These are phyloP conservation scores for Psix sp. DNA, from an alignment of 1,140 invertebrate genomes.

Conservation along the genomic window DNA sequence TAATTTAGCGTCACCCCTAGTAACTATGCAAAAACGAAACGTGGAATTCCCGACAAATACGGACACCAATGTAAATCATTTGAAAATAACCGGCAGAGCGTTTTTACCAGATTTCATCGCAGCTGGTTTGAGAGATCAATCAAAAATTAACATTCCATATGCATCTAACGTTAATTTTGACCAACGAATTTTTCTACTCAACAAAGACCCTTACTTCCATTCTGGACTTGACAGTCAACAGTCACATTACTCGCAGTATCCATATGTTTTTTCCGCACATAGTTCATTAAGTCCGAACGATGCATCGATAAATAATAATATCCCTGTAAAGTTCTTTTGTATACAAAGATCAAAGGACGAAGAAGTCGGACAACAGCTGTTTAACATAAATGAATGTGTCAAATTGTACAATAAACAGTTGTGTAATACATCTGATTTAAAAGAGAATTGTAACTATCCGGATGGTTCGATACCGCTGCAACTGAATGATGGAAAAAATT, in stretches of 20 bases:
- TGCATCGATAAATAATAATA: constrained; percentile 1
- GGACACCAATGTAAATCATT: not conserved
- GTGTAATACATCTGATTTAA: constrained; percentile 26
- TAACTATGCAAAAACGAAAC: not conserved
- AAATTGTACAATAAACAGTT: constrained; percentile 47
- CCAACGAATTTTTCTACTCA: constrained; percentile 27
- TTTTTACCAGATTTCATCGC: not conserved
- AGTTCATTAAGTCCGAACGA: constrained; percentile 10
- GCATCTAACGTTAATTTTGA: constrained; percentile 51
- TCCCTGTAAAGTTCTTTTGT: constrained; percentile 11
- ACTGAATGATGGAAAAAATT: constrained; percentile 10
- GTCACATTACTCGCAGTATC: constrained; percentile 10
- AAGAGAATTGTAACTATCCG: constrained; percentile 12
- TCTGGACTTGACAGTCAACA: constrained; percentile 3
- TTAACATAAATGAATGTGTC: constrained; percentile 54
- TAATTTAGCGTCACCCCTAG: not conserved
- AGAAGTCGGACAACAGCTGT: constrained; percentile 20
- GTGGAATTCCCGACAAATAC: not conserved
- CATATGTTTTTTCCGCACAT: constrained; percentile 20
- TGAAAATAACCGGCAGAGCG: constrained; percentile 9
- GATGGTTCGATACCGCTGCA: constrained; percentile 29
- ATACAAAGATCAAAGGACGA: constrained; percentile 7
- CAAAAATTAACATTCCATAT: constrained; percentile 50
- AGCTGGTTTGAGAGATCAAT: constrained; percentile 8
- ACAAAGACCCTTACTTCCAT: constrained; percentile 20